These are phyloP conservation scores for Chaitophorus viminalis DNA, from an alignment of 2,888 invertebrate genomes.

Conservation along the genomic window DNA sequence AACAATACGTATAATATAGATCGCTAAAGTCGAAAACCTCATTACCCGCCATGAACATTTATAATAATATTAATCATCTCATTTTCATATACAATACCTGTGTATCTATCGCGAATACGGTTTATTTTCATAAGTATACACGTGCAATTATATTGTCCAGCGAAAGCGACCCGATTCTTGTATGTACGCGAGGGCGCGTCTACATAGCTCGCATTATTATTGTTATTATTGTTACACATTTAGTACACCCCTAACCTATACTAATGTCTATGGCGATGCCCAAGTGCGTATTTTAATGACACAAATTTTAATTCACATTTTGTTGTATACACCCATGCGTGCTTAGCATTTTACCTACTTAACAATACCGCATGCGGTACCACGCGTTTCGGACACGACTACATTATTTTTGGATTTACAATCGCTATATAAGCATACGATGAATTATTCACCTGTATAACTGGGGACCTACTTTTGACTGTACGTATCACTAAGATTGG, in stretches of 20 bases:
- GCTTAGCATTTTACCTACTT: not conserved
- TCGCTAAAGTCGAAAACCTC: not conserved
- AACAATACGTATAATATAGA: no score
- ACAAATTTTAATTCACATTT: not conserved
- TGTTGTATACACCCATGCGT: not conserved
- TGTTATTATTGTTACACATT: not conserved
- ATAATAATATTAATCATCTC: not conserved
- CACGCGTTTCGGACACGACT: not conserved
- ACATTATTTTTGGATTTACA: not conserved
- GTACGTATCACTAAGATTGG: not conserved
- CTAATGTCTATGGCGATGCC: not conserved
- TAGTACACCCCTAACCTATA: not conserved
- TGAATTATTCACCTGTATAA: not conserved
- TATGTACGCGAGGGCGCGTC: not conserved
- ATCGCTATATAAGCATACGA: not conserved
- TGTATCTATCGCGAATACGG: not conserved
- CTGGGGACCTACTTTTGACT: not conserved
- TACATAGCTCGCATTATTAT: not conserved
- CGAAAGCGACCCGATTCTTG: constrained; percentile 33
- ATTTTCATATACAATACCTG: not conserved
- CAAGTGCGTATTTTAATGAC: not conserved
- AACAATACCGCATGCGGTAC: no score
- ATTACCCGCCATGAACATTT: not conserved
- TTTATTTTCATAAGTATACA: not conserved
- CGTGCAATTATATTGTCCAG: not conserved